These are phyloP conservation scores for Selenia dentaria DNA, from an alignment of 2,888 invertebrate genomes.

Conservation along the genomic window DNA sequence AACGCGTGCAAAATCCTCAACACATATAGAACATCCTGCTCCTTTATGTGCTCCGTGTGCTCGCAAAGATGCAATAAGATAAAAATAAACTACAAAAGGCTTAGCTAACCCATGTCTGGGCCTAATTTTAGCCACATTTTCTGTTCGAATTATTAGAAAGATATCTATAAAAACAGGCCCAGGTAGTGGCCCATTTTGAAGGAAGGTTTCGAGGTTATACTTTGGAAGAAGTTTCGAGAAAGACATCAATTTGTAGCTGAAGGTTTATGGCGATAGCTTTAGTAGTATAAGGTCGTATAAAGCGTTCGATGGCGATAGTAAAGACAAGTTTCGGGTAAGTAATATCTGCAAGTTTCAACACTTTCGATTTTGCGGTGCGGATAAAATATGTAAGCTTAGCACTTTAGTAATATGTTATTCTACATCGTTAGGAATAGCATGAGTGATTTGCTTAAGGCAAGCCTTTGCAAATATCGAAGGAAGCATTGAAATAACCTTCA, in stretches of 20 bases:
- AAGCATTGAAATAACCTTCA: too few species aligned
- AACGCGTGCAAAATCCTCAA: background rate
- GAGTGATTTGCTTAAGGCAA: too few species aligned
- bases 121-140: constrained; percentile 27
- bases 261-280: constrained; percentile 38
- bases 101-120: constrained; percentile 22
- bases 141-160: constrained; percentile 30
- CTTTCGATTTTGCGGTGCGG: constrained; percentile 28
- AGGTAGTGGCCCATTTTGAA: constrained; percentile 10
- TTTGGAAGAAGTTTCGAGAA: constrained; percentile 28
- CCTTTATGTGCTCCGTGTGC: background rate
- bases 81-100: constrained; percentile 30
- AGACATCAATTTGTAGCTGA: constrained; percentile 51
- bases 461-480: too few species aligned
- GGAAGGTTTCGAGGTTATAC: background rate
- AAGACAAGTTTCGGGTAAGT: constrained; percentile 50
- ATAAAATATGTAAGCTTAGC: too few species aligned
- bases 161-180: constrained; percentile 34
- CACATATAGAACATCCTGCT: constrained; percentile 3
- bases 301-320: constrained; percentile 43
- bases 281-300: too few species aligned
- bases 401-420: too few species aligned
- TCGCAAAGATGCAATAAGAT: constrained; percentile 20
- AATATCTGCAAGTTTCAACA: constrained; percentile 41
- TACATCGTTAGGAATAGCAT: too few species aligned